Base-by-base conservation (phyloP, 1,140 invertebrate species). In the Camponotus floridanus region DNA sequence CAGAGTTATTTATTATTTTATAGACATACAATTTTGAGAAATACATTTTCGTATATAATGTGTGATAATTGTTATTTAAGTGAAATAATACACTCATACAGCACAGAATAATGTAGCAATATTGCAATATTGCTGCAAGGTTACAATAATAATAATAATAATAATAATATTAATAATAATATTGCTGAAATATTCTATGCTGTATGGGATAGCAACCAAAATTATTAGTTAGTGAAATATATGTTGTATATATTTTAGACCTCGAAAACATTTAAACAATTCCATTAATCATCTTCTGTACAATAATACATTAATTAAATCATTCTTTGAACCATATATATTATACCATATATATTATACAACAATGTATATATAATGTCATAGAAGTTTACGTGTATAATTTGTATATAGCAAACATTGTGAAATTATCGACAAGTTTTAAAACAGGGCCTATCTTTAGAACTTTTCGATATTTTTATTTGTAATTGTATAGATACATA, bases 231-330 rank as follows among this genome's bases (percentile, higher is more conserved):
- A 2, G 26, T 45, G 39, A 26, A 42, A 26, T 51, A 15, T 51
- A 45, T 39, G 18, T n/a, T 64, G 7, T 8, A 26, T 11, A 61
- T 26, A 61, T 26, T 26, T 61, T n/a, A 59, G 62, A 18, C 18
- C 4, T 42, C n/a, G 11, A 26, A 21, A 67, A 15, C 21, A 57
- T 13, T 70, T 6, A 31, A 11, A 18, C 48, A 68, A 26, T 68
- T 70, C 67, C 21, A 70, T 70, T 48, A 70, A 68, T 67, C n/a
- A 67, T 39, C 45, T 64, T 64, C 13, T 70, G 39, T 70, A 70
- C 26, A 70, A 48, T 68, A 26, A 9, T 70, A 45, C 21, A 70
- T 26, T n/a, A 33, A 64, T 0, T 62, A 62, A 21, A 61, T 62
- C 42, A 70, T 26, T 26, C n/a, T 68, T 68, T n/a, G 65, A 11